Base-by-base conservation (phyloP, 2,888 invertebrate genomes). In the Osmoderma eremita region DNA sequence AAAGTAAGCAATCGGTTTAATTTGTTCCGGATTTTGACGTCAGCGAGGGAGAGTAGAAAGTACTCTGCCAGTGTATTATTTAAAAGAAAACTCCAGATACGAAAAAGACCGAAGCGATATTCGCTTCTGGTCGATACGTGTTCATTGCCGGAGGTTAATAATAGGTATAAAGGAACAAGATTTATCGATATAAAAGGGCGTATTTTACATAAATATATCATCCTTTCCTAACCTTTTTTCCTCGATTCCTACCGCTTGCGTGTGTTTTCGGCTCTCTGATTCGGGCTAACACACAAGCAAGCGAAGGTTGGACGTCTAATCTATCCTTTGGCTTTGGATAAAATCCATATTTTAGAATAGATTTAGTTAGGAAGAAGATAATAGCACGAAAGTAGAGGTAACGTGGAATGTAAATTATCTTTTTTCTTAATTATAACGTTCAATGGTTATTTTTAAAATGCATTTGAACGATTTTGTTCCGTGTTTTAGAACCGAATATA, bases 191-290 rank as follows among this genome's bases (percentile, higher is more conserved):
- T 58, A 58, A 24, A 20, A 45, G 45, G 45, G 58, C 58, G 58
- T 45, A 58, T 58, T 58, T 58, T 45, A 58, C 45, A 45, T 58
- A 58, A 58, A 58, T 58, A 58, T 58, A 58, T 58, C 58, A 58
- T 58, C 45, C 58, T 24, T 13, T 58, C 24, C 24, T 45, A 24
- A 45, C 58, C 45, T 58, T 45, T 45, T 22, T 41, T 13, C 22
- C 42, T 58, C 24, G 41, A 6, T 58, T 58, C 30, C 22, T 45
- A n/a, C 22, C 48, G 12, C 48, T 30, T 30, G 30, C 30, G 30
- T 30, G 30, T 30, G 5, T 30, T 30, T 30, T 30, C 30, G 30
- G 30, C 10, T 30, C 30, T 30, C 5, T 10, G 30, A 30, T 30
- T 30, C 30, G 30, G 30, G 30, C 30, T 6, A 30, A 30, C 30